Evolutionary conservation across 35 echinoderm and acorn worm genomes (phyloP).

Genomic region (Heliocidaris tuberculata): DNA sequence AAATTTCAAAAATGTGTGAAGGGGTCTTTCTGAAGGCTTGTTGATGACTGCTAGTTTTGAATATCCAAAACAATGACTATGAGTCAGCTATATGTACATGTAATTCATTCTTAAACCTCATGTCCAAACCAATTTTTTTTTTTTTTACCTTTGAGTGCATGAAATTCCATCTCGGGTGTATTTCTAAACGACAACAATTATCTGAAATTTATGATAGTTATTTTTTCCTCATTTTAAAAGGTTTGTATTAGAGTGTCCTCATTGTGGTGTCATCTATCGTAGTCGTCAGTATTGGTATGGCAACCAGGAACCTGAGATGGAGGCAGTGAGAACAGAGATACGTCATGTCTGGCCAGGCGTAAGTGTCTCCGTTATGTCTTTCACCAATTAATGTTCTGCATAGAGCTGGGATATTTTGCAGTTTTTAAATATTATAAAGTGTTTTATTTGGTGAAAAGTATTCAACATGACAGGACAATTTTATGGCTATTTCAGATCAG

Average conservation of each 20-base stretch:
- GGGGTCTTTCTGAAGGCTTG: no score
- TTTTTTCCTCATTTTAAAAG: not conserved
- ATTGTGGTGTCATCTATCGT: slow-evolving; percentile 91
- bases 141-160: not conserved
- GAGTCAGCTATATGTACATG: not conserved
- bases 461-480: no score
- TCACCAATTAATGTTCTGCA: no score
- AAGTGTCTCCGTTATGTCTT: not conserved
- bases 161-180: not conserved
- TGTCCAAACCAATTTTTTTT: not conserved
- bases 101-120: not conserved
- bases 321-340: slow-evolving; percentile 93
- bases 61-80: not conserved
- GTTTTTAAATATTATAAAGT: no score
- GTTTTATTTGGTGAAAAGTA: no score
- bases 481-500: no score
- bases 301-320: slow-evolving; percentile 85
- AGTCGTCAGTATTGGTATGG: slow-evolving; percentile 97
- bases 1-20: no score
- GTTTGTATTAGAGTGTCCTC: slow-evolving; percentile 93
- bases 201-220: not conserved
- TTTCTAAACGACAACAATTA: not conserved
- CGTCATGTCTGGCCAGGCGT: slow-evolving; percentile 99
- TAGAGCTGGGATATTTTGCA: no score
- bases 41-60: no score